These are phyloP conservation scores for Trilocha varians DNA, from an alignment of 2,888 invertebrate species.

Conservation along the genomic window DNA sequence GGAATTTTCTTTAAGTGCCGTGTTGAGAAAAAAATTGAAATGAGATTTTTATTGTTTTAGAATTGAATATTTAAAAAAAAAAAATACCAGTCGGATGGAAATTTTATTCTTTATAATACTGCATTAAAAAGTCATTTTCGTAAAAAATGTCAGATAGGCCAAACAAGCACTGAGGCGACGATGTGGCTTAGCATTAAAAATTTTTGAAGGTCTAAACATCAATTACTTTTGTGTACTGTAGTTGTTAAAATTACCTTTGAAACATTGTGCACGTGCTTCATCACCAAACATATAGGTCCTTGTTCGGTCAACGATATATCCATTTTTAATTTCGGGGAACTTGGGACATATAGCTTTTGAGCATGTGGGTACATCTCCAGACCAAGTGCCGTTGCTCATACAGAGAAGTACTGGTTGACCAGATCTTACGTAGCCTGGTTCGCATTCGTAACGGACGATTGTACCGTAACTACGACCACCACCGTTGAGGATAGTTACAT, in stretches of 20 bases:
- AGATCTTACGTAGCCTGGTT: conserved; percentile 89
- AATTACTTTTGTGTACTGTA: no score
- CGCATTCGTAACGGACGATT: conserved; percentile 92
- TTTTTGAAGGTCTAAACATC: no score
- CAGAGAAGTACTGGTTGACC: conserved; percentile 93
- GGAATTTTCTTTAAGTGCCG: no score
- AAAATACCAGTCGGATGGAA: no score
- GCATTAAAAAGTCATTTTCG: no score
- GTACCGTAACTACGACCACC: conserved; percentile 95
- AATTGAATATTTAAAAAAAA: no score
- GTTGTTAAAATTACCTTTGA: conserved; percentile 66
- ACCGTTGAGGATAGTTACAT: conserved; percentile 89
- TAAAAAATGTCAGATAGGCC: no score
- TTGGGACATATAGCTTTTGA: conserved; percentile 82
- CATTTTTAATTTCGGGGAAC: conserved; percentile 88
- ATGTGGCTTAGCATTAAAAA: no score
- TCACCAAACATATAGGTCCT: conserved; percentile 88
- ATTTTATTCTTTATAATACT: no score
- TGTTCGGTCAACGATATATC: conserved; percentile 86
- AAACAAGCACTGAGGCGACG: no score
- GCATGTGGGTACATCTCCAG: conserved; percentile 90
- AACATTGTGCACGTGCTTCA: conserved; percentile 93
- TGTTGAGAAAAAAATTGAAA: no score
- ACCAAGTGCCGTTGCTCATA: conserved; percentile 97
- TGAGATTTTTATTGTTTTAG: no score